A percentile compares a stretch with the other conserved stretches of the same genome.
Evolutionary conservation across 2,888 invertebrate species (phyloP).

Genomic region (Thysanoteuthis rhombus): DNA sequence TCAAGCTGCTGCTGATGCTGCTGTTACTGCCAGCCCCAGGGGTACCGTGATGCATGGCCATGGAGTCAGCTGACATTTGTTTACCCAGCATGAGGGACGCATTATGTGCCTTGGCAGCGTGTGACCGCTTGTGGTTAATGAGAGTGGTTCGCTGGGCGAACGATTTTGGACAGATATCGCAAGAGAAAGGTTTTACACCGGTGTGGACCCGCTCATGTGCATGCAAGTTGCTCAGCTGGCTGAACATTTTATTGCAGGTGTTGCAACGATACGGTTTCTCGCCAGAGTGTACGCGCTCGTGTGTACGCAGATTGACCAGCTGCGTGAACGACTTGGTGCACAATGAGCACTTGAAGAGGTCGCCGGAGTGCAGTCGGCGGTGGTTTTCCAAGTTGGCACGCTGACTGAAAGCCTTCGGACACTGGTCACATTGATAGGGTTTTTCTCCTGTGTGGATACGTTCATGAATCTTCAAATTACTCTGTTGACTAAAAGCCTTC

Average conservation of each 20-base stretch:
- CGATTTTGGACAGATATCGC: constrained; percentile 26
- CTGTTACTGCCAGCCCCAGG: not conserved
- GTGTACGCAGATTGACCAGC: not conserved
- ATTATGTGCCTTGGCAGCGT: constrained; percentile 28
- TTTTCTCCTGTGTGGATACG: constrained; percentile 27
- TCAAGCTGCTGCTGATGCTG: not conserved
- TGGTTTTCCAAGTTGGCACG: constrained; percentile 12
- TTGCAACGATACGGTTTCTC: constrained; percentile 26
- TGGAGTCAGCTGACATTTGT: not conserved
- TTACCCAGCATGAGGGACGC: constrained; percentile 12
- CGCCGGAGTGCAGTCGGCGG: constrained; percentile 25
- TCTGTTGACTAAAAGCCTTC: constrained; percentile 20
- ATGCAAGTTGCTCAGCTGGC: constrained; percentile 15
- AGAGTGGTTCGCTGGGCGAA: constrained; percentile 25
- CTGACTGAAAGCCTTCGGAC: constrained; percentile 21
- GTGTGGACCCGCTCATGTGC: constrained; percentile 28
- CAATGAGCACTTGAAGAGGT: constrained; percentile 23
- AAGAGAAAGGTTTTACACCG: constrained; percentile 27
- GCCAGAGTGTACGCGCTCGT: constrained; percentile 30
- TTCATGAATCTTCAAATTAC: not conserved
- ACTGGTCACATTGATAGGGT: constrained; percentile 23
- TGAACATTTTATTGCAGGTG: constrained; percentile 26
- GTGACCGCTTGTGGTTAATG: constrained; percentile 26
- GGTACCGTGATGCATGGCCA: not conserved
- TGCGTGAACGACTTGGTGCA: constrained; percentile 28